phyloP scores from a whole-genome alignment of 2,888 invertebrate species.

The Drosophila pseudotalamancana region DNA sequence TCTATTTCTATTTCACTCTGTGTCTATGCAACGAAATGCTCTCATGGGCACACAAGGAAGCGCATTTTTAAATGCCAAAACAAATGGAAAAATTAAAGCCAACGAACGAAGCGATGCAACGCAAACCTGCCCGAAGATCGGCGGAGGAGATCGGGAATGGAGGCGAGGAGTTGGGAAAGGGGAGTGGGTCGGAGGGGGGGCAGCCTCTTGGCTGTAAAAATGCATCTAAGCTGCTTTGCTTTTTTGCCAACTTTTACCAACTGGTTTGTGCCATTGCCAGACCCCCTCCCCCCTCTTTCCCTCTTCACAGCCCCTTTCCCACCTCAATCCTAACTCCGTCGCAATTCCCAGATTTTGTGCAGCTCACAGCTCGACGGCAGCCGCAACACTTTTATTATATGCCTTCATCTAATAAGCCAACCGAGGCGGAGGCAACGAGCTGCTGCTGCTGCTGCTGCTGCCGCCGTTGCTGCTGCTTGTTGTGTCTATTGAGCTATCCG shows the following conservation, averaged over 20 bases:
- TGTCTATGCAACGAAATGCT: constrained; percentile 36
- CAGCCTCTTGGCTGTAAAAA: constrained; percentile 64
- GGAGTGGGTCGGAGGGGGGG: constrained; percentile 13
- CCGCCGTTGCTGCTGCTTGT: constrained; percentile 24
- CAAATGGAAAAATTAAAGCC: constrained; percentile 80
- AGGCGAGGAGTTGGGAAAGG: too few species aligned
- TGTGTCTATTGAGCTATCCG: constrained; percentile 78
- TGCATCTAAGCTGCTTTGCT: constrained; percentile 80
- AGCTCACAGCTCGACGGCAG: constrained; percentile 58
- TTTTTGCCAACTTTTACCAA: constrained; percentile 76
- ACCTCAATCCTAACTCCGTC: constrained; percentile 11
- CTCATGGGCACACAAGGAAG: constrained; percentile 75
- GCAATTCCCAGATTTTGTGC: constrained; percentile 57
- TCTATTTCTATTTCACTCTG: constrained; percentile 2
- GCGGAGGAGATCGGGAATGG: too few species aligned
- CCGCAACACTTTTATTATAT: constrained; percentile 81
- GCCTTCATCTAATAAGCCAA: constrained; percentile 79
- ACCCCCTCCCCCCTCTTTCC: constrained; percentile 16
- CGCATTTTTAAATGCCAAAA: constrained; percentile 79
- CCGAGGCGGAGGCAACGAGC: constrained; percentile 43
- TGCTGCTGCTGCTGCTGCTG: constrained; percentile 28
- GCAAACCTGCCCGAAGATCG: constrained; percentile 20
- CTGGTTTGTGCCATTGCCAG: constrained; percentile 69
- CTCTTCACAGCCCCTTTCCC: constrained; percentile 19
- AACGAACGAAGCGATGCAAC: constrained; percentile 69